Percentiles rank a stretch among this genome's conserved stretches.
Conservation (phyloP, 2,797 vertebrate genomes). For the Chelon auratus region DNA sequence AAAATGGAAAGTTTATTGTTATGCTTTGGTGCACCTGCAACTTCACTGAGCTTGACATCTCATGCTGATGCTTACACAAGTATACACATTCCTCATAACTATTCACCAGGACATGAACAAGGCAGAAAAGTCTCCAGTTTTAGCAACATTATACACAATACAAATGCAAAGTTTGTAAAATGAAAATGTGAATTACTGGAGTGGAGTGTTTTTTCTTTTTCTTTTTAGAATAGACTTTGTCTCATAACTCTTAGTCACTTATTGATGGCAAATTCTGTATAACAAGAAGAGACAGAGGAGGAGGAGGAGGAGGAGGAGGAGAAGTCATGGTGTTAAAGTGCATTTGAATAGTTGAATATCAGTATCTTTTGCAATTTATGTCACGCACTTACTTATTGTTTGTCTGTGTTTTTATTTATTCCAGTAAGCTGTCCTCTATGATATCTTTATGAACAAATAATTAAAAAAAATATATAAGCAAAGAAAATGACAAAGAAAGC, state of each 20-base stretch:
- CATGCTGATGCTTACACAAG: slow-evolving; percentile 75
- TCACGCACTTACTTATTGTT: slow-evolving; percentile 12
- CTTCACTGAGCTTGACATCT: slow-evolving; percentile 71
- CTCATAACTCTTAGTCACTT: slow-evolving; percentile 33
- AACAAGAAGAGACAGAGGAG: background rate
- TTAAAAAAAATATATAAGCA: background rate
- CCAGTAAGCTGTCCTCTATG: background rate
- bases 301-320: background rate
- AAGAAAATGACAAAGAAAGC: background rate
- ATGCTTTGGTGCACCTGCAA: slow-evolving; percentile 66
- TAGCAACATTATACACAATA: background rate
- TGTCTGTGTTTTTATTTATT: background rate
- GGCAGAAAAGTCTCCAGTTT: slow-evolving; percentile 8
- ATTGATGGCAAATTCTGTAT: slow-evolving; percentile 32
- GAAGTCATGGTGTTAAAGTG: background rate
- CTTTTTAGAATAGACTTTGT: background rate
- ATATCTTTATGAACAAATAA: background rate
- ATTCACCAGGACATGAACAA: slow-evolving; percentile 41
- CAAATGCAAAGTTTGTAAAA: background rate
- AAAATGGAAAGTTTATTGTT: slow-evolving; percentile 59
- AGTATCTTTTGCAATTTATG: slow-evolving; percentile 8
- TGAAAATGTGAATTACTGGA: too few relatives aligned
- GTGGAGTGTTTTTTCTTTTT: background rate
- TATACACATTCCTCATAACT: slow-evolving; percentile 66
- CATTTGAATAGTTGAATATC: slow-evolving; percentile 42